phyloP scores from a whole-genome alignment of 1,140 invertebrate species.

The Pollicipes pollicipes region DNA sequence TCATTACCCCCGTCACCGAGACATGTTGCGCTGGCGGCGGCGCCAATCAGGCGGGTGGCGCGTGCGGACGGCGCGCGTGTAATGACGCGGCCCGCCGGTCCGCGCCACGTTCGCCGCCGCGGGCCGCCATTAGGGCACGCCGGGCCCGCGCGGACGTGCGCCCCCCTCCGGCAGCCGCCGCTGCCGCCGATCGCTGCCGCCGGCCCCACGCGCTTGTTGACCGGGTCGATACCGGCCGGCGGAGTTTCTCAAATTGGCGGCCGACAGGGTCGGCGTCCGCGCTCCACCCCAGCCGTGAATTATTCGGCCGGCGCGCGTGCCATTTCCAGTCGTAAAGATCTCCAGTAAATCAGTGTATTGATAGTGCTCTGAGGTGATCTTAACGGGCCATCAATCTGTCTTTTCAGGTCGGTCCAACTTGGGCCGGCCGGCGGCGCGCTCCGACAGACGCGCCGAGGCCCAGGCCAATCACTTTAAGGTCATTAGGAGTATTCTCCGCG shows the following conservation, averaged over 20 bases:
- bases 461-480: not conserved
- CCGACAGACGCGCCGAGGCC: not conserved
- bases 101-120: no score
- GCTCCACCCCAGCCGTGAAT: no score
- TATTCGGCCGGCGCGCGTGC: not conserved
- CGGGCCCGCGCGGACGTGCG: no score
- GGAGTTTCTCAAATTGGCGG: not conserved
- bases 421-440: no score
- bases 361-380: not conserved
- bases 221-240: not conserved
- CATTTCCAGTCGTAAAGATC: not conserved
- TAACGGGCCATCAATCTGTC: not conserved
- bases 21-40: not conserved
- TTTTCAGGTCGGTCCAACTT: not conserved
- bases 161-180: no score
- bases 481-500: not conserved
- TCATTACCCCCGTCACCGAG: not conserved
- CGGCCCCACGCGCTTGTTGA: not conserved
- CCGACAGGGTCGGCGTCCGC: no score
- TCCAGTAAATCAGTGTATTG: not conserved
- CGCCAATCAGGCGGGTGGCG: not conserved
- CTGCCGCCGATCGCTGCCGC: no score
- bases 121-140: not conserved
- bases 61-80: no score
- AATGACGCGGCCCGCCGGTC: not conserved